Evolutionary conservation across 2,113 vertebrate genomes (phyloP).

Genomic region (Calypte anna): DNA sequence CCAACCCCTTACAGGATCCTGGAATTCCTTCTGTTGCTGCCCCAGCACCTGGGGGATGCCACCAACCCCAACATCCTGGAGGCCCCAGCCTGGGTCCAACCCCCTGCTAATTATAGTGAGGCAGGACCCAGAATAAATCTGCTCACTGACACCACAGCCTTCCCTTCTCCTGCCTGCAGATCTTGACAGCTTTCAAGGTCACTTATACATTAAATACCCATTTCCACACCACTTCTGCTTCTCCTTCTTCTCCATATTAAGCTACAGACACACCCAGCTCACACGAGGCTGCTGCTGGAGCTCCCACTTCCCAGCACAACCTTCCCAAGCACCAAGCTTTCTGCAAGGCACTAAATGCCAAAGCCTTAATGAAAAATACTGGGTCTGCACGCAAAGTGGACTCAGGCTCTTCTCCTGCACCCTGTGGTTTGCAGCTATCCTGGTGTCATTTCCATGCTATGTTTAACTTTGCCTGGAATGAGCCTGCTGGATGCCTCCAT

Average conservation of each 20-base stretch:
- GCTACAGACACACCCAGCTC: not conserved
- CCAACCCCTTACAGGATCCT: too few species aligned
- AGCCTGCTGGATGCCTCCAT: not conserved
- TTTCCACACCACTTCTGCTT: not conserved
- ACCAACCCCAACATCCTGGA: not conserved
- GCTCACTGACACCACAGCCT: not conserved
- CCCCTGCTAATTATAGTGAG: not conserved
- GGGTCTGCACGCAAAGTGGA: not conserved
- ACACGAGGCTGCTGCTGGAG: not conserved
- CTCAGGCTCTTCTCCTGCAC: fast-evolving
- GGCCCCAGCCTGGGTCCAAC: not conserved
- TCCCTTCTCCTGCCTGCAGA: not conserved
- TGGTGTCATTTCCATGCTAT: not conserved
- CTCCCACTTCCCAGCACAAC: not conserved
- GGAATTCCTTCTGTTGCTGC: not conserved
- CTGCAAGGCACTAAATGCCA: fast-evolving
- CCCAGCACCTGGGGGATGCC: fast-evolving
- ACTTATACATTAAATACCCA: not conserved
- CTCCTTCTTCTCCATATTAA: not conserved
- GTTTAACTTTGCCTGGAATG: not conserved
- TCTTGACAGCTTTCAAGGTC: not conserved
- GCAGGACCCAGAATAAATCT: not conserved
- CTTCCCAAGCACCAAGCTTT: not conserved
- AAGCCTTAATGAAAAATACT: not conserved
- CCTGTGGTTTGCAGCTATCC: not conserved